These are phyloP conservation scores for Propsilocerus akamusi DNA, from an alignment of 1,140 invertebrate species.

Conservation along the genomic window DNA sequence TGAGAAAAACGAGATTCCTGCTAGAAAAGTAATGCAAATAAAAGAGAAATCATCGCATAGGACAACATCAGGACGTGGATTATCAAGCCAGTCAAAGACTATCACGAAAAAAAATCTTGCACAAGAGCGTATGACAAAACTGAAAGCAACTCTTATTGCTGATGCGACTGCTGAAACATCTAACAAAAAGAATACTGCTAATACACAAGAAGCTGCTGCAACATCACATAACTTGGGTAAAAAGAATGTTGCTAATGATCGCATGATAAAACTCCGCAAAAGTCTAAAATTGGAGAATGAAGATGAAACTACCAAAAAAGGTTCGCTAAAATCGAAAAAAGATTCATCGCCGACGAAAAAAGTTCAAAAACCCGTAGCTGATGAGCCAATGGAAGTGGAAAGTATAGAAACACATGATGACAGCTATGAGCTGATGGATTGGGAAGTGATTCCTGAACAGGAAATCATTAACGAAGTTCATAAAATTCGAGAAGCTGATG, in stretches of 20 bases:
- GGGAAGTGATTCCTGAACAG: constrained; percentile 9
- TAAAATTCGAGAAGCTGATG: neutral
- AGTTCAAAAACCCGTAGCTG: neutral
- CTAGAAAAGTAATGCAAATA: constrained; percentile 8
- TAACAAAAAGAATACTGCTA: no score
- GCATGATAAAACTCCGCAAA: constrained; percentile 7
- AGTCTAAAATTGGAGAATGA: constrained; percentile 4
- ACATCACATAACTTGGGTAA: neutral
- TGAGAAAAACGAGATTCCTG: neutral
- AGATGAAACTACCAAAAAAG: constrained; percentile 3
- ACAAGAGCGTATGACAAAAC: neutral
- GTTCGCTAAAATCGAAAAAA: no score
- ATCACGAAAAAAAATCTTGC: neutral
- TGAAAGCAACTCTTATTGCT: neutral
- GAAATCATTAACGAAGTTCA: neutral
- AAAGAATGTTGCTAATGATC: neutral
- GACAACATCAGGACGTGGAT: neutral
- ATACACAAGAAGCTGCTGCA: no score
- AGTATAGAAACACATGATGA: neutral
- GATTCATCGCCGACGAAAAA: no score
- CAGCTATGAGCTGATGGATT: constrained; percentile 13
- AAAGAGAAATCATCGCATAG: constrained; percentile 10
- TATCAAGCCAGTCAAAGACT: neutral
- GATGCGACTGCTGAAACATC: no score
- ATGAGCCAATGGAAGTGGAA: neutral